A percentile compares a stretch with the other conserved stretches of the same genome.
Evolutionary conservation across 2,888 invertebrate genomes (phyloP).

Genomic region (Pteria penguin): DNA sequence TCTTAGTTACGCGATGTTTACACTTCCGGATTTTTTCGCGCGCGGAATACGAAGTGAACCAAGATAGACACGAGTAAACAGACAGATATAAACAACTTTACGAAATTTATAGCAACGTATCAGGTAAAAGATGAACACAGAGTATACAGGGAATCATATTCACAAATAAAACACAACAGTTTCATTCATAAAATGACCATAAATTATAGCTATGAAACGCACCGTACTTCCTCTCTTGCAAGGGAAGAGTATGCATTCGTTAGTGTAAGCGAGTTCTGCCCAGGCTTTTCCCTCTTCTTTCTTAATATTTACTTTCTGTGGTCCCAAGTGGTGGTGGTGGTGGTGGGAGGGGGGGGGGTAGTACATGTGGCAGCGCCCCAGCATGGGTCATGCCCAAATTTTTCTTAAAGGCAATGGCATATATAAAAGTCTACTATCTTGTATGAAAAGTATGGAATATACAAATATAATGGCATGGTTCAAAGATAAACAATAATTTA

Average conservation of each 20-base stretch:
- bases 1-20: neutral
- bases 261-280: neutral
- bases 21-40: neutral
- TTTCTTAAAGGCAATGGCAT: too few relatives aligned
- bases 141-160: neutral
- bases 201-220: neutral
- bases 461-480: too few relatives aligned
- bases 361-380: neutral
- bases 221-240: neutral
- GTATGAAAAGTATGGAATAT: too few relatives aligned
- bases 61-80: neutral
- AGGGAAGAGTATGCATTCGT: neutral
- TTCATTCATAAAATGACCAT: neutral
- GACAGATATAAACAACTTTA: neutral
- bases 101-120: neutral
- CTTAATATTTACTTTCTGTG: neutral
- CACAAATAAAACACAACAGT: neutral
- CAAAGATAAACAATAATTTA: too few relatives aligned
- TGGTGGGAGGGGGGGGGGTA: neutral
- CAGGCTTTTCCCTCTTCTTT: neutral
- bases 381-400: neutral
- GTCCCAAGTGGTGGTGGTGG: neutral
- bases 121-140: neutral
- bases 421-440: too few relatives aligned
- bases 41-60: neutral